These are phyloP conservation scores for Timema podura DNA, from an alignment of 2,888 invertebrate genomes.

Conservation along the genomic window DNA sequence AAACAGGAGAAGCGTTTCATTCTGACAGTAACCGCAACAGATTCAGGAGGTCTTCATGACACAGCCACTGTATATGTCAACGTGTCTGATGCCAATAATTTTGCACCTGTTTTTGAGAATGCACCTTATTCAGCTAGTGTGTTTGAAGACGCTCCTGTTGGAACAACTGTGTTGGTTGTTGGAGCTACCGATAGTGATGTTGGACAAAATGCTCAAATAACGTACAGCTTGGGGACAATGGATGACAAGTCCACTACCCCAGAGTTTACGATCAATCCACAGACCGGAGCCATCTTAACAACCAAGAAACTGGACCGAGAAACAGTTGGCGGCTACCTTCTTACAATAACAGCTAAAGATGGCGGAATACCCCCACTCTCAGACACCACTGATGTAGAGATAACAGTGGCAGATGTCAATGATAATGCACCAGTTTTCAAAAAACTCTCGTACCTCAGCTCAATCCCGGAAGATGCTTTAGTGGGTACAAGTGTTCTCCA, in stretches of 20 bases:
- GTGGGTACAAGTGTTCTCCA: slow-evolving; percentile 75
- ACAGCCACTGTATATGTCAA: slow-evolving; percentile 88
- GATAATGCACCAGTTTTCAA: slow-evolving; percentile 90
- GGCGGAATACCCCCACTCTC: slow-evolving; percentile 86
- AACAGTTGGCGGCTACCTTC: slow-evolving; percentile 66
- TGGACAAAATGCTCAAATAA: slow-evolving; percentile 77
- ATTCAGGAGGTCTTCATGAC: slow-evolving; percentile 83
- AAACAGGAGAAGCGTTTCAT: slow-evolving; percentile 83
- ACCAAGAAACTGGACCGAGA: slow-evolving; percentile 84
- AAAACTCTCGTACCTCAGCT: slow-evolving; percentile 74
- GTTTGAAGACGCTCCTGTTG: slow-evolving; percentile 89
- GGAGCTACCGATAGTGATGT: slow-evolving; percentile 92
- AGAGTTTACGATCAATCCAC: slow-evolving; percentile 82
- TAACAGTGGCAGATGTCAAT: slow-evolving; percentile 92
- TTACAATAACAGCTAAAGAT: slow-evolving; percentile 90
- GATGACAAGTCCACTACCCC: slow-evolving; percentile 59
- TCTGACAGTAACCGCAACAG: slow-evolving; percentile 81
- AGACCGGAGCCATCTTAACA: slow-evolving; percentile 90
- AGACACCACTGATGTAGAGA: slow-evolving; percentile 93
- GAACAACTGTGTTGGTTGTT: slow-evolving; percentile 87
- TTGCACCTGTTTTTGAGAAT: slow-evolving; percentile 88
- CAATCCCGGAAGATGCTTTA: slow-evolving; percentile 81
- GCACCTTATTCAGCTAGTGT: slow-evolving; percentile 85
- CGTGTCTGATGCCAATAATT: slow-evolving; percentile 92
- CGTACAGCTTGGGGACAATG: slow-evolving; percentile 54